These are phyloP conservation scores for Ladona fulva DNA, from an alignment of 1,140 invertebrate genomes.

Conservation along the genomic window DNA sequence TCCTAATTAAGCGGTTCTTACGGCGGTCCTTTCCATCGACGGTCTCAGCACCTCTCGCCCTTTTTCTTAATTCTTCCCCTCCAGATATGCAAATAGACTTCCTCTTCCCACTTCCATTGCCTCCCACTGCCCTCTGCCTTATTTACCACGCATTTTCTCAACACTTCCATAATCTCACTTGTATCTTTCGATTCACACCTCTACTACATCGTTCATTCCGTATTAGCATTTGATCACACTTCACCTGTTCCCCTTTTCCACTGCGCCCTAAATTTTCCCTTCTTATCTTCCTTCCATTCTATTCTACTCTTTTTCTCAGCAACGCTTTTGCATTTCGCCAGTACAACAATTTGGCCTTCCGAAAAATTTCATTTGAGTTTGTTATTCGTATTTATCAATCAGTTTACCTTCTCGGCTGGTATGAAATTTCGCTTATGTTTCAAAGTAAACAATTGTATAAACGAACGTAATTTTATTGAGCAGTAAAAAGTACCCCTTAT, in stretches of 20 bases:
- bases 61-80: not conserved
- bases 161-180: not conserved
- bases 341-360: no score
- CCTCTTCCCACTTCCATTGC: not conserved
- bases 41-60: not conserved
- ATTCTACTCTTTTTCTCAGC: no score
- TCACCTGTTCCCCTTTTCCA: not conserved
- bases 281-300: not conserved
- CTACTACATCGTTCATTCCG: not conserved
- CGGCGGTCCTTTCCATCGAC: not conserved
- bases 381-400: no score
- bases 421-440: no score
- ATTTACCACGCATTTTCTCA: not conserved
- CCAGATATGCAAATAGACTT: not conserved
- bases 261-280: not conserved
- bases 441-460: no score
- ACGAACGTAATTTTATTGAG: no score
- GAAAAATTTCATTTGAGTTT: no score
- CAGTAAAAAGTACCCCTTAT: no score
- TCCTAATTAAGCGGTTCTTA: no score
- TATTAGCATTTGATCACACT: slow-evolving; percentile 2
- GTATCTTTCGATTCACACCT: slow-evolving; percentile 1
- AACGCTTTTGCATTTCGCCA: no score
- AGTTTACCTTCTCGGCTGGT: no score
- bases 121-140: not conserved